Conservation (phyloP, 2,113 vertebrate species). For the Pandion haliaetus region DNA sequence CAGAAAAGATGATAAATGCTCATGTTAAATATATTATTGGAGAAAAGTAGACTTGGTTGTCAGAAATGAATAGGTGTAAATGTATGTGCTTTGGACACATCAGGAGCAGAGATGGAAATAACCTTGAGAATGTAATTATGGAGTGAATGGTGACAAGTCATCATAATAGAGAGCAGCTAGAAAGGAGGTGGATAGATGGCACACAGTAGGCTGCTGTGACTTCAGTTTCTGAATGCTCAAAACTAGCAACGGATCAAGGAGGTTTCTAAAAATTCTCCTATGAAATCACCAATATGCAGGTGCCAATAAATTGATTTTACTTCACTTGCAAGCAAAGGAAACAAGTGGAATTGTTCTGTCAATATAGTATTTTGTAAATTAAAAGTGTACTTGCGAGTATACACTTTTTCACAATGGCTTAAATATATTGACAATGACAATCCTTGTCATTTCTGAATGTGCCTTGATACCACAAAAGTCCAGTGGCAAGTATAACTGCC, state of each 20-base stretch:
- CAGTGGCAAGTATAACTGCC: not conserved
- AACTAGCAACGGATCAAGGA: not conserved
- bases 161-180: not conserved
- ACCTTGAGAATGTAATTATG: conserved; percentile 50
- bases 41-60: conserved; percentile 27
- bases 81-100: conserved; percentile 25
- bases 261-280: not conserved
- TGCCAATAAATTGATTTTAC: not conserved
- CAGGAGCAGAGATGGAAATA: conserved; percentile 32
- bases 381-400: not conserved
- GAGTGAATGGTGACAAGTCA: conserved; percentile 27
- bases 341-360: not conserved
- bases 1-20: conserved; percentile 33
- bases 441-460: not conserved
- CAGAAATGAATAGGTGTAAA: conserved; percentile 48
- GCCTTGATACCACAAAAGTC: not conserved
- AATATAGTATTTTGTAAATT: not conserved
- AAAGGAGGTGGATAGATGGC: conserved; percentile 23
- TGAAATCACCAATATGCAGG: not conserved
- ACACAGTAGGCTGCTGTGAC: conserved; percentile 5
- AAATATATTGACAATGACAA: not conserved
- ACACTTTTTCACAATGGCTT: not conserved
- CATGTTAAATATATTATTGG: conserved; percentile 29
- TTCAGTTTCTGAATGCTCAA: not conserved
- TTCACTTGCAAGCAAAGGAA: not conserved